Base-by-base conservation (phyloP, 1,140 invertebrate species). In the Venturia canescens region DNA sequence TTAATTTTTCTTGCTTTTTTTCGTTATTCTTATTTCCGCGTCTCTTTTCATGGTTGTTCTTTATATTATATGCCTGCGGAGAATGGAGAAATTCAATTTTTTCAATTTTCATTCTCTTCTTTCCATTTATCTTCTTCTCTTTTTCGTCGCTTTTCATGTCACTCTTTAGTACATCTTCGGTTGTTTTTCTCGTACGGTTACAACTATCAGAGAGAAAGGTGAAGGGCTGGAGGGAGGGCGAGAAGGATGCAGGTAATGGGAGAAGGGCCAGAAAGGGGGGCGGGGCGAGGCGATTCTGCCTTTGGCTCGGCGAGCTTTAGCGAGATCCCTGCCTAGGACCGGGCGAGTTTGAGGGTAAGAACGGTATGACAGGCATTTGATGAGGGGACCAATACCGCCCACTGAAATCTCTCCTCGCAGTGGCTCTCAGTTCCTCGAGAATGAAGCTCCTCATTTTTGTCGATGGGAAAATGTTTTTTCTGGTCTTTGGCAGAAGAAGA, bases 311-410 rank as follows among this genome's bases (percentile, higher is more conserved):
- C 71, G 13, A 57, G 71, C 71, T 74, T 57, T 71, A 69, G 67
- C 67, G 67, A 75, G 50, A 66, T 38, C 57, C 76, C 70, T 23
- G 44, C 15, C 38, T 78, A 70, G 63, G 67, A 29, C 23, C 21
- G 34, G 15, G 66, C 85, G 86, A 86, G 87, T 86, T 88, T 86
- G 86, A 87, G 89, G 88, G 88, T 90, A 90, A 90, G 89, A 89
- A 90, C 89, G 89, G 87, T 89, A 90, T 89, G 89, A 90, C 89
- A 90, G 89, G 89, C 88, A 90, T 90, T 90, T 90, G 88, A 90
- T 88, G 89, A 90, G 88, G 89, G 89, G 86, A 87, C 88, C 87
- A 86, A 85, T 84, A 81, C 89, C 89, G 87, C 89, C 88, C 89
- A 89, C 89, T 88, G 85, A 88, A 90, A 89, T 82, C 84, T 78